Percentiles rank a stretch among this genome's conserved stretches.
Conservation (phyloP, 2,797 vertebrate species). For the Cyclura pinguis region DNA sequence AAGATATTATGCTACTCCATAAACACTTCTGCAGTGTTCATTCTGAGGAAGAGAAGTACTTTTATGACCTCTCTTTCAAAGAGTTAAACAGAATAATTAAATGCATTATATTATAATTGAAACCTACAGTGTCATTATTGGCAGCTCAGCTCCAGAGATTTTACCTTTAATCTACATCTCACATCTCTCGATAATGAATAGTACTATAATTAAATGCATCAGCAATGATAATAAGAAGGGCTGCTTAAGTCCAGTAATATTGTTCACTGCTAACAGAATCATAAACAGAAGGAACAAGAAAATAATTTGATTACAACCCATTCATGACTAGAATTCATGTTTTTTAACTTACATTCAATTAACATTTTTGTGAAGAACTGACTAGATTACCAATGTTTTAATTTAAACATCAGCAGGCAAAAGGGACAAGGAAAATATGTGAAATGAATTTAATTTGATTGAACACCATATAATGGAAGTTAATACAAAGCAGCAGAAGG, state of each 20-base stretch:
- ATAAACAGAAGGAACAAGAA: conserved; percentile 61
- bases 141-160: conserved; percentile 63
- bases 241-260: conserved; percentile 49
- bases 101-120: conserved; percentile 72
- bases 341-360: conserved; percentile 51
- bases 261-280: conserved; percentile 46
- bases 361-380: conserved; percentile 43
- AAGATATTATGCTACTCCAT: conserved; percentile 34
- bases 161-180: conserved; percentile 71
- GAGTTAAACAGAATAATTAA: conserved; percentile 72
- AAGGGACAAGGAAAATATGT: conserved; percentile 46
- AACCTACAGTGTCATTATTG: conserved; percentile 62
- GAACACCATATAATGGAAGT: conserved; percentile 32
- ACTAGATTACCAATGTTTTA: conserved; percentile 45
- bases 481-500: conserved; percentile 43
- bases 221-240: conserved; percentile 55
- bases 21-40: conserved; percentile 60
- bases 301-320: conserved; percentile 66
- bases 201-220: conserved; percentile 65
- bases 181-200: conserved; percentile 65
- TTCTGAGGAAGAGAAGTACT: conserved; percentile 56
- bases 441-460: conserved; percentile 37
- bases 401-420: conserved; percentile 57
- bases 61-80: conserved; percentile 64
- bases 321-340: conserved; percentile 50